Conservation (phyloP, 2,888 invertebrate species). For the Leptura quadrifasciata region DNA sequence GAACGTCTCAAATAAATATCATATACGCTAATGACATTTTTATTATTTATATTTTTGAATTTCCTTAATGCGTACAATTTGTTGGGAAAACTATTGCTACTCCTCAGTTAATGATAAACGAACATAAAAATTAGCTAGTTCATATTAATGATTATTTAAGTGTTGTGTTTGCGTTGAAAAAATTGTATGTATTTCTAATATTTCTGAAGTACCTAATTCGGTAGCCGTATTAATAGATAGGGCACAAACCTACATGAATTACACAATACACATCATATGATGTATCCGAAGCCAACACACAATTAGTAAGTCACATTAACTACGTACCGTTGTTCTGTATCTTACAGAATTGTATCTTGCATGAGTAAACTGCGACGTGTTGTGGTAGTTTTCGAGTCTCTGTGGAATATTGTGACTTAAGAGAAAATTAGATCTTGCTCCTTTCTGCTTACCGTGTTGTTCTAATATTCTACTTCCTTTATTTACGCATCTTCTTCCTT, state of each 20-base stretch:
- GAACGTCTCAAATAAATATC: not conserved
- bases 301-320: constrained; percentile 65
- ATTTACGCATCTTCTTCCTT: constrained; percentile 58
- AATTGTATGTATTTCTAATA: not conserved
- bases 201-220: not conserved
- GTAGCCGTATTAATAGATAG: constrained; percentile 11
- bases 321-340: constrained; percentile 63
- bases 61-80: not conserved
- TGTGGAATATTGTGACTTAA: constrained; percentile 66
- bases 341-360: constrained; percentile 66
- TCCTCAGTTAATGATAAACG: not conserved
- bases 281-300: constrained; percentile 62
- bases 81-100: not conserved
- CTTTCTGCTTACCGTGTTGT: constrained; percentile 61
- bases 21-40: not conserved
- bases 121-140: not conserved
- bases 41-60: not conserved
- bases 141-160: not conserved
- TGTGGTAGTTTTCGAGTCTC: constrained; percentile 64
- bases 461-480: constrained; percentile 61
- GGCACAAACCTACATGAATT: constrained; percentile 39
- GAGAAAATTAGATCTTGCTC: constrained; percentile 67
- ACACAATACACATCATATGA: constrained; percentile 49
- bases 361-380: constrained; percentile 67
- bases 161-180: not conserved